A percentile compares a stretch with the other conserved stretches of the same genome.
Evolutionary conservation across 1,140 invertebrate species (phyloP).

Genomic region (Bombus haemorrhoidalis): DNA sequence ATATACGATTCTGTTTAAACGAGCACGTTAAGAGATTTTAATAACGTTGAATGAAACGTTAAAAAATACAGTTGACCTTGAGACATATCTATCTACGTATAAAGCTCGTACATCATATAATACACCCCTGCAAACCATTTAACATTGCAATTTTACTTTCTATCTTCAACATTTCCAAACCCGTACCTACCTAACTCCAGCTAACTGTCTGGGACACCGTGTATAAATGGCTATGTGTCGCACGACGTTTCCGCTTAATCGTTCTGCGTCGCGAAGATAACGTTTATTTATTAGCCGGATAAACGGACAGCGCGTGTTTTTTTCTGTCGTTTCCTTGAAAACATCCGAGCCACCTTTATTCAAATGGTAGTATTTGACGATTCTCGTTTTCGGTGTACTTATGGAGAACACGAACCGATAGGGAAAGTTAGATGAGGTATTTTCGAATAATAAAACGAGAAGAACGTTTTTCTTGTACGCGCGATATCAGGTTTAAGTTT

Average conservation of each 20-base stretch:
- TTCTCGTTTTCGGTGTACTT: no score
- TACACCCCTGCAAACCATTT: neutral
- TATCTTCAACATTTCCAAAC: neutral
- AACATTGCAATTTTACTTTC: neutral
- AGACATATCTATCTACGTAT: neutral
- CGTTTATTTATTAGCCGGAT: constrained; percentile 18
- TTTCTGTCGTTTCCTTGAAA: neutral
- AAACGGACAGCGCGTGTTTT: neutral
- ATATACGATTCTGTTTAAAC: neutral
- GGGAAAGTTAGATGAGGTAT: neutral
- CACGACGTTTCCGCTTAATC: neutral
- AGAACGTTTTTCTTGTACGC: no score
- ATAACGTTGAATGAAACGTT: neutral
- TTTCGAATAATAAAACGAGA: no score
- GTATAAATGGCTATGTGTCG: constrained; percentile 1
- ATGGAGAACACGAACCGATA: neutral
- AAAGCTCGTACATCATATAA: neutral
- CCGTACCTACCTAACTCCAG: neutral
- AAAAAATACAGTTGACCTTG: neutral
- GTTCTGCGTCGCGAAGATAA: constrained; percentile 12
- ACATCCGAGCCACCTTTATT: neutral
- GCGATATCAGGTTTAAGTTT: no score
- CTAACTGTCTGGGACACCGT: neutral
- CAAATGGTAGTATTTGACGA: neutral
- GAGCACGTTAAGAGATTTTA: neutral